Conservation (phyloP, 2,113 vertebrate species). For the Lycocorax pyrrhopterus region DNA sequence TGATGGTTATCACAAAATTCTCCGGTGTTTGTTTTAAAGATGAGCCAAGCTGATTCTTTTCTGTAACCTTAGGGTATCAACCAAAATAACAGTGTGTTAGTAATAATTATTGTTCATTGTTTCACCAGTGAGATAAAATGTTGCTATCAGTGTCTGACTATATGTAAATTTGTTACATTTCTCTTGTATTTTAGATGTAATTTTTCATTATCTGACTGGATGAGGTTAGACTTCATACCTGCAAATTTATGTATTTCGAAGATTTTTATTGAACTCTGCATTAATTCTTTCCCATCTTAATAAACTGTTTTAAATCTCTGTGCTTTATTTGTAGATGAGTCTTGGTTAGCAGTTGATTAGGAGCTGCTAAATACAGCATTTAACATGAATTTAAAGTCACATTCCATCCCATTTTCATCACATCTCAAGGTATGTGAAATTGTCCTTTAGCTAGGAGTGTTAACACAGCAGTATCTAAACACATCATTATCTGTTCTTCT, state of each 20-base stretch:
- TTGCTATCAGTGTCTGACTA: neutral
- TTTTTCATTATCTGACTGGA: neutral
- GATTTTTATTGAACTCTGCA: neutral
- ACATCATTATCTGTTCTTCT: neutral
- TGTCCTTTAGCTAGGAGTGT: neutral
- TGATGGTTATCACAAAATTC: neutral
- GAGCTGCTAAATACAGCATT: neutral
- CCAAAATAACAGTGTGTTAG: neutral
- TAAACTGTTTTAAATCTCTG: neutral
- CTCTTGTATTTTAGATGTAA: neutral
- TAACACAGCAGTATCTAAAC: neutral
- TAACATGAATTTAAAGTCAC: neutral
- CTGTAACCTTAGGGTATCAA: neutral
- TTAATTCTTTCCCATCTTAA: neutral
- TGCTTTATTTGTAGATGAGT: neutral
- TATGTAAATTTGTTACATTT: neutral
- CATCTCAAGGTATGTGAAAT: neutral
- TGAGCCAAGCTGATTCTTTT: neutral
- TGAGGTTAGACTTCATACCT: neutral
- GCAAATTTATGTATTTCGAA: neutral
- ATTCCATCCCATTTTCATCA: neutral
- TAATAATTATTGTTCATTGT: neutral
- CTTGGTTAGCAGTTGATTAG: neutral
- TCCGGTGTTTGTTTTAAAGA: neutral
- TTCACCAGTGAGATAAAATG: neutral